Percentiles rank a stretch among this genome's conserved stretches.
phyloP scores from a whole-genome alignment of 2,888 invertebrate species.

The Eilema caniola region DNA sequence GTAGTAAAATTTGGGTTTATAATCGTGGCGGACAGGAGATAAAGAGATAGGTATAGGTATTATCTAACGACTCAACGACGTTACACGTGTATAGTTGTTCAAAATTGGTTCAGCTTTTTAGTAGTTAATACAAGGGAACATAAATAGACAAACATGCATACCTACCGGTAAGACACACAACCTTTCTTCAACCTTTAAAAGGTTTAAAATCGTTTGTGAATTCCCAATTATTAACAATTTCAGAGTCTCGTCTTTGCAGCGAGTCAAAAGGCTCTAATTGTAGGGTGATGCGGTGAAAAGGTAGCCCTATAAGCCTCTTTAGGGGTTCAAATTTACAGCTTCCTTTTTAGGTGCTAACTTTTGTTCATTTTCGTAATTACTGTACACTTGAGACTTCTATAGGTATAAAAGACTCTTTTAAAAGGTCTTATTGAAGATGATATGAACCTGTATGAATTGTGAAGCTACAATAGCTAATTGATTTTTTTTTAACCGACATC shows the following conservation, averaged over 20 bases:
- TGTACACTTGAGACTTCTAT: too few species aligned
- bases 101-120: too few species aligned
- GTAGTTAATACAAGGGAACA: too few species aligned
- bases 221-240: not conserved
- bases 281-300: not conserved
- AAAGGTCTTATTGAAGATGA: not conserved
- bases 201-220: not conserved
- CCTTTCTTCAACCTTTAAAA: not conserved
- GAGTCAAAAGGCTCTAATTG: not conserved
- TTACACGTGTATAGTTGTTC: too few species aligned
- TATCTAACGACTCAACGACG: too few species aligned
- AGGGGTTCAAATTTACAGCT: not conserved
- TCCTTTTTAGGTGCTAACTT: not conserved
- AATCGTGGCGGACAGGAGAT: too few species aligned
- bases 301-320: not conserved
- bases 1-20: too few species aligned
- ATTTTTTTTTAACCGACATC: too few species aligned
- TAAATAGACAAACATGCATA: not conserved
- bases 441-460: not conserved
- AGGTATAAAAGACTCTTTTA: too few species aligned
- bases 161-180: not conserved
- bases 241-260: not conserved
- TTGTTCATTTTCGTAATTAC: not conserved
- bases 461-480: too few species aligned
- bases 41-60: too few species aligned